These are phyloP conservation scores for Alligator sinensis DNA, from an alignment of 2,113 vertebrate species.

Conservation along the genomic window DNA sequence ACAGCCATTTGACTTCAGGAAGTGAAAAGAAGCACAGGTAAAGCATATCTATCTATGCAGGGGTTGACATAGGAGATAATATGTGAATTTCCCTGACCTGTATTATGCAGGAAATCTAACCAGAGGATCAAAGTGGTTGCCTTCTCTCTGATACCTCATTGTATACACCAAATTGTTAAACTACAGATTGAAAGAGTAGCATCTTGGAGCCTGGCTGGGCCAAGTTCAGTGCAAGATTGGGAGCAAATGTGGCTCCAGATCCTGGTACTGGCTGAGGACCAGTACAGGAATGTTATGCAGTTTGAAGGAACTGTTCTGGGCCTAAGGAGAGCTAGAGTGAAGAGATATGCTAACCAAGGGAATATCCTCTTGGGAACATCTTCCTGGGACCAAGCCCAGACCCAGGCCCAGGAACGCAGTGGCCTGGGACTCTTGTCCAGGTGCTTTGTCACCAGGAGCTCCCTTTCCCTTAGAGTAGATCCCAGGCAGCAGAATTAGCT, in stretches of 20 bases:
- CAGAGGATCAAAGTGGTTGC: not conserved
- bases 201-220: not conserved
- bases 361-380: not conserved
- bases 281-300: not conserved
- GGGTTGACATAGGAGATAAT: not conserved
- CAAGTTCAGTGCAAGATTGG: not conserved
- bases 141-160: rapidly evolving
- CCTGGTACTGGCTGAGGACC: not conserved
- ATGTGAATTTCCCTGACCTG: not conserved
- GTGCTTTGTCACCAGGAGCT: not conserved
- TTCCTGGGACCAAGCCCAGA: not conserved
- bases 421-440: not conserved
- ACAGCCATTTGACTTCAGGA: conserved; percentile 97
- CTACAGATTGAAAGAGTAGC: not conserved
- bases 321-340: not conserved
- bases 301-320: conserved; percentile 7
- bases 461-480: not conserved
- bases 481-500: not conserved
- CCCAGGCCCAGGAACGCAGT: not conserved
- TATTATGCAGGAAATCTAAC: not conserved
- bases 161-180: not conserved
- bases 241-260: not conserved
- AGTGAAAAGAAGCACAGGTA: conserved; percentile 98
- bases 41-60: not conserved
- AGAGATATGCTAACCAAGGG: not conserved